Base-by-base conservation (phyloP, 2,113 vertebrate genomes). In the Sylvietta virens region DNA sequence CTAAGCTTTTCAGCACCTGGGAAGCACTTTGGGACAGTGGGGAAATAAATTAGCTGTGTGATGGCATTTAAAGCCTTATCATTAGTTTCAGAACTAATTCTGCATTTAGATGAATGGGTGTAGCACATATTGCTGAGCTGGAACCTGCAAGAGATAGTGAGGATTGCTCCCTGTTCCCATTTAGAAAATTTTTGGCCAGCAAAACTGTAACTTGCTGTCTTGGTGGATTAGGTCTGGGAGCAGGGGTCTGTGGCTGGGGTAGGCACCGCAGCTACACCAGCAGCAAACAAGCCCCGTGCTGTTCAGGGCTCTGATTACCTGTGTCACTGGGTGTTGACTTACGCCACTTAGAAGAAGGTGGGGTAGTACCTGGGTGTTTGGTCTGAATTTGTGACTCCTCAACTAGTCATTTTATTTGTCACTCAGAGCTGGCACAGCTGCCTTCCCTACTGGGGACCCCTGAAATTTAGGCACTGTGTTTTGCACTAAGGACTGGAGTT, bases 51-150 rank as follows among this genome's bases (percentile, higher is more conserved):
- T n/a, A 86, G 56, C 81, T 88, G 67, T 67, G 88, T 77, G 90
- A 94, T 3, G n/a, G 88, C 72, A 88, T 88, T 92, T 88, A 86
- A 92, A 95, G 42, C 72, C 93, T 95, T 94, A 96, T 93, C 93
- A 56, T 90, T 84, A 50, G 47, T 94, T 92, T 93, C 86, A 77
- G 90, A 91, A 74, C 33, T 74, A 89, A 77, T 86, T 96, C 86
- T 96, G 95, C 87, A 93, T 96, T 94, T 90, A 95, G 86, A 95
- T 96, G 88, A 92, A 92, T 91, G 86, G 83, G 88, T n/a, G 90
- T 93, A 92, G 77, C 86, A 84, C 62, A 66, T 23, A 42, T 37
- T 3, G 28, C 90, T 4, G 14, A 65, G 66, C 81, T 76, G 76
- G 70, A 86, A 90, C 64, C 35, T 91, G 79, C 22, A 90, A 66